Base-by-base conservation (phyloP, 2,888 invertebrate genomes). In the Epinotia demarniana region DNA sequence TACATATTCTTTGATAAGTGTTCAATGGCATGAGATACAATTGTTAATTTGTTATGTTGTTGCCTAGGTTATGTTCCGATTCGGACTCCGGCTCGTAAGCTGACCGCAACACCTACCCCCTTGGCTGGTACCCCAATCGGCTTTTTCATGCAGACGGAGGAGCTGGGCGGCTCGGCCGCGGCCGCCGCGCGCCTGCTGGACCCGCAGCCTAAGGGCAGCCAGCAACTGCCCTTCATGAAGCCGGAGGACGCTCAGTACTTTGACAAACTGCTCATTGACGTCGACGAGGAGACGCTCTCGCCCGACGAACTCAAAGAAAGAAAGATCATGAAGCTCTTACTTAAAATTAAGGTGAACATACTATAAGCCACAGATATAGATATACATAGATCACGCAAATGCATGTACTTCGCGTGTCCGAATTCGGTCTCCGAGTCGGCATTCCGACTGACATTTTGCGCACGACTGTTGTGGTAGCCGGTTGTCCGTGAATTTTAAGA, bases 161-260 rank as follows among this genome's bases (percentile, higher is more conserved):
- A 98, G 87, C 96, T 97, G 89, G 96, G 96, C 69, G 96, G 97
- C 4, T 98, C 98, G 81, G 97, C 97, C 86, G 96, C 96, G 57
- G 96, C 97, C 0, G 98, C 98, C 85, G 97, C 97, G 89, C 89
- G 94, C 68, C 94, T 96, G 79, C 96, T 99, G 84, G 99, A 99
- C 89, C 98, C 98, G 87, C 99, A 99, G 93, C 99, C 99, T 1
- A 99, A 99, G 90, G 97, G 97, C 0, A 95, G 95, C 84, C 93
- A 93, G 87, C 99, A 99, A 93, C 95, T 99, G 82, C 99, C 99
- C 18, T 99, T 99, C 89, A 98, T 99, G 97, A 99, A 99, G 90
- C 99, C 99, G 0, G 99, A 99, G 92, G 99, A 99, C 93, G 99
- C 99, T 63, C 99, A 99, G 93, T 99, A 99, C 93, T 99, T 99